Base-by-base conservation (phyloP, 2,113 vertebrate genomes). In the Zapornia atra region DNA sequence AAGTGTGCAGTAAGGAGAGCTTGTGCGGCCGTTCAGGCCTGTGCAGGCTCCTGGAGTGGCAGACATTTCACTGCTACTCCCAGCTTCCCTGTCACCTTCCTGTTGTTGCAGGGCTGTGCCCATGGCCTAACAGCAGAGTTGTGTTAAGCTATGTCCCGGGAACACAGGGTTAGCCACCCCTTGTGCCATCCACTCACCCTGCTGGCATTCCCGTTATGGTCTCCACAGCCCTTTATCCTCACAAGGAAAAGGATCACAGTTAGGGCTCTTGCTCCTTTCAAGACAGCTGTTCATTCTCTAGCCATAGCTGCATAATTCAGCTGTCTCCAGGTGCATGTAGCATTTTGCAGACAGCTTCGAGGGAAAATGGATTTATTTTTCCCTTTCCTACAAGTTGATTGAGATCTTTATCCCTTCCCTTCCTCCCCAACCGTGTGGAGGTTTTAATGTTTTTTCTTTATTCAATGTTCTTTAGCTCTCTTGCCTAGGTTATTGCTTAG, bases 401-500 rank as follows among this genome's bases (percentile, higher is more conserved):
- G n/a, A 69, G 26, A 44, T 40, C 6, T 85, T 88, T 77, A 36
- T 72, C 6, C 21, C 12, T 68, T 82, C 16, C 54, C 9, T 11
- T 70, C 26, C 2, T 0, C 12, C 12, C 2, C 20, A 61, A 0
- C 36, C 29, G 2, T 46, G 8, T 65, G 26, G 21, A 50, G 12
- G 11, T 8, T 82, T 86, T 84, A 11, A 31, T 73, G 19, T 18
- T 70, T 92, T 80, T 91, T 78, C 57, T 65, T 63, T 2, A 10
- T 38, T 86, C 14, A 21, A 1, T 6, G 3, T 63, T 42, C 15
- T 72, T 53, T 40, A 48, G 9, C 59, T 73, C 11, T 78, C 59
- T 56, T 86, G 10, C 31, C 34, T 75, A 13, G n/a, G 65, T 83
- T 15, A 13, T 36, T 93, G 40, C 7, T n/a, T 54, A 3, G 8